phyloP scores from a whole-genome alignment of 1,140 invertebrate genomes.

The Aricia agestis region DNA sequence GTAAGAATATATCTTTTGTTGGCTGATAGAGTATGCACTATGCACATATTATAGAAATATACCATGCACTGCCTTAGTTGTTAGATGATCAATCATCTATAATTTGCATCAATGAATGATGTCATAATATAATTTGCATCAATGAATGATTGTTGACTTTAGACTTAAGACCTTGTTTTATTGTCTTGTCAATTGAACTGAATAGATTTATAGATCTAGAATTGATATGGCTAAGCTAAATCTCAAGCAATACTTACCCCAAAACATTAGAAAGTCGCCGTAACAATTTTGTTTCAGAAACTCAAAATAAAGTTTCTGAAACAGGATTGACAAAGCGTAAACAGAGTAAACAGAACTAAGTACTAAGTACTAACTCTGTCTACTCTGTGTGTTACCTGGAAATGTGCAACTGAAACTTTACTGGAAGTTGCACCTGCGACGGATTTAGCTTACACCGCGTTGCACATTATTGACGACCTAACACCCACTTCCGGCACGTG shows the following conservation, averaged over 20 bases:
- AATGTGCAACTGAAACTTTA: neutral
- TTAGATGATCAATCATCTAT: neutral
- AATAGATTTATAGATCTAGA: neutral
- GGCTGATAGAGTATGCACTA: neutral
- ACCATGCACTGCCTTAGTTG: neutral
- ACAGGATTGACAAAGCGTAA: too few relatives aligned
- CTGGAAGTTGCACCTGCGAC: conserved; percentile 1
- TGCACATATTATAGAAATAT: neutral
- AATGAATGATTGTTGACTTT: neutral
- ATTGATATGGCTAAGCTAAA: neutral
- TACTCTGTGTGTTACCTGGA: too few relatives aligned
- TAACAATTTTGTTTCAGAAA: too few relatives aligned
- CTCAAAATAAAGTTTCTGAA: too few relatives aligned
- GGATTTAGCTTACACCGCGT: conserved; percentile 5
- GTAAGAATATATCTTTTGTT: conserved; percentile 1
- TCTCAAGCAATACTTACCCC: too few relatives aligned
- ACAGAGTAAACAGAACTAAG: too few relatives aligned
- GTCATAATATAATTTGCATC: neutral
- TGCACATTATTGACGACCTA: neutral
- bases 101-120: neutral
- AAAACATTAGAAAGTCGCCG: too few relatives aligned
- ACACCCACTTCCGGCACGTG: neutral
- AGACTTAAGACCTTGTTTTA: neutral
- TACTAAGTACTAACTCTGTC: too few relatives aligned
- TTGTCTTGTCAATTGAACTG: neutral